Conservation (phyloP, 2,113 vertebrate genomes). For the Brachypteracias leptosomus region DNA sequence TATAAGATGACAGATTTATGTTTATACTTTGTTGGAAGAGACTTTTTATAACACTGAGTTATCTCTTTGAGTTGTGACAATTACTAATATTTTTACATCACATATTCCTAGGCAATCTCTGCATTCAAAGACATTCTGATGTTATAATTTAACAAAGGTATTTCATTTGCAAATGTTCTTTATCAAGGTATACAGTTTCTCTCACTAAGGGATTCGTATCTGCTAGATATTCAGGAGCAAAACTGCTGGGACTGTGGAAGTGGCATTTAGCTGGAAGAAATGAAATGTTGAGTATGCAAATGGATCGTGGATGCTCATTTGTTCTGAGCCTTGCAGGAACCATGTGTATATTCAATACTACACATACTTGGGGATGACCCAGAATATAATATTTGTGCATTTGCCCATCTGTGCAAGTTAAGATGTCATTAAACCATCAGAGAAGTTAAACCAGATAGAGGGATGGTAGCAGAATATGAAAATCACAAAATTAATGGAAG, state of each 20-base stretch:
- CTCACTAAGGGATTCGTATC: neutral
- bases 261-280: constrained; percentile 46
- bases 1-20: constrained; percentile 18
- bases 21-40: constrained; percentile 19
- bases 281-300: constrained; percentile 27
- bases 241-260: constrained; percentile 10
- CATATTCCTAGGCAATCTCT: neutral
- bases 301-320: neutral
- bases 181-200: constrained; percentile 30
- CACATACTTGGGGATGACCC: neutral
- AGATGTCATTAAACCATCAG: neutral
- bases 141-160: constrained; percentile 11
- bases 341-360: neutral
- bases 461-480: neutral
- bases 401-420: neutral
- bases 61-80: neutral
- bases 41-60: neutral
- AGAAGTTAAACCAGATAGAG: neutral
- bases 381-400: neutral
- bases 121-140: neutral
- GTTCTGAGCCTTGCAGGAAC: constrained; percentile 28
- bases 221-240: constrained; percentile 21
- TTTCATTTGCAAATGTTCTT: constrained; percentile 48
- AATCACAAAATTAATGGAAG: neutral
- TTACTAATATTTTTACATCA: constrained; percentile 10